Percentiles rank a stretch among this genome's conserved stretches.
These are phyloP conservation scores for Chascanopsetta lugubris DNA, from an alignment of 2,113 vertebrate genomes.

Conservation along the genomic window DNA sequence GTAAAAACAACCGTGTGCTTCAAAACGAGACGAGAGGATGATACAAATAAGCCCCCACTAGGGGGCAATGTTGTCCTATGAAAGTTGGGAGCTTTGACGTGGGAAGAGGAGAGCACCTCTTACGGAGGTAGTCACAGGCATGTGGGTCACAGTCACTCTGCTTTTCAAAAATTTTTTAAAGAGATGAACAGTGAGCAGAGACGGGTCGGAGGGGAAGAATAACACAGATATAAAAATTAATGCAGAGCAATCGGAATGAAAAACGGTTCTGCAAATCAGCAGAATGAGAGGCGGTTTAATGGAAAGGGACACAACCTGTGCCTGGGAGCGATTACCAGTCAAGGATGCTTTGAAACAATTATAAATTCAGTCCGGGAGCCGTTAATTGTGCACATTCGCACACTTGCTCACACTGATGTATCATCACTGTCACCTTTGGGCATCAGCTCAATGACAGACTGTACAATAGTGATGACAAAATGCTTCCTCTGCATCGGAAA, in stretches of 20 bases:
- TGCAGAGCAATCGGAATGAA: constrained; percentile 59
- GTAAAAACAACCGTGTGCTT: constrained; percentile 12
- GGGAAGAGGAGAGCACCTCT: constrained; percentile 41
- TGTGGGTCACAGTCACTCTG: constrained; percentile 47
- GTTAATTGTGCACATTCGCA: constrained; percentile 58
- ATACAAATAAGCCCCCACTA: constrained; percentile 41
- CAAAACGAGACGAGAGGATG: neutral
- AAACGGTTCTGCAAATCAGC: constrained; percentile 64
- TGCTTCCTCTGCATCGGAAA: constrained; percentile 19
- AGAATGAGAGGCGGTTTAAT: constrained; percentile 56
- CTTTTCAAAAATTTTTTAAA: constrained; percentile 51
- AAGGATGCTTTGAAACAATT: constrained; percentile 62
- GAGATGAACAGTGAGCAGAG: constrained; percentile 50
- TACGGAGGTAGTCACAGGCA: constrained; percentile 42
- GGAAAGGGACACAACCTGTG: constrained; percentile 44
- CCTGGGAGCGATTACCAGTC: constrained; percentile 46
- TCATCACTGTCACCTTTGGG: constrained; percentile 48
- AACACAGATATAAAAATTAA: constrained; percentile 64
- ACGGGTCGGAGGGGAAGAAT: constrained; percentile 22
- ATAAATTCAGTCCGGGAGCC: constrained; percentile 50
- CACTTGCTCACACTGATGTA: constrained; percentile 52
- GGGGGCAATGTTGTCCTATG: constrained; percentile 74
- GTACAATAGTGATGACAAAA: constrained; percentile 38
- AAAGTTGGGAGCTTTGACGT: constrained; percentile 5
- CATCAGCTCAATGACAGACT: constrained; percentile 20